phyloP scores from a whole-genome alignment of 2,888 invertebrate genomes.

The Drosophila merina region DNA sequence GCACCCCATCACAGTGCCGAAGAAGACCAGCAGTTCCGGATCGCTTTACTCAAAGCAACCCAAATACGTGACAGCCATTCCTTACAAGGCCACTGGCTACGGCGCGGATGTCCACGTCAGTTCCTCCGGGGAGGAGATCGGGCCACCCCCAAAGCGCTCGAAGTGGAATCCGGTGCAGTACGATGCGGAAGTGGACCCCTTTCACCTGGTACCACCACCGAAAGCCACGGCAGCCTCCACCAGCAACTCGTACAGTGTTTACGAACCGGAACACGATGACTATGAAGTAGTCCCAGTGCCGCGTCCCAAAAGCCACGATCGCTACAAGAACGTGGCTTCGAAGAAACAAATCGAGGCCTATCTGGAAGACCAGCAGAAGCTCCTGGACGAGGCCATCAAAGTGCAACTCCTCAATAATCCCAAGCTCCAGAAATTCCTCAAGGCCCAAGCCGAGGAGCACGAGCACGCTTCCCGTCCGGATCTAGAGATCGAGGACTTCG shows the following conservation, averaged over 20 bases:
- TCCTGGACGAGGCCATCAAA: constrained; percentile 80
- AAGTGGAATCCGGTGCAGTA: constrained; percentile 71
- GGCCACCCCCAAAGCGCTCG: constrained; percentile 57
- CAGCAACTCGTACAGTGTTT: constrained; percentile 72
- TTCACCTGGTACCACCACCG: constrained; percentile 78
- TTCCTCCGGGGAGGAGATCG: constrained; percentile 39
- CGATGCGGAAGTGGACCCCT: constrained; percentile 76
- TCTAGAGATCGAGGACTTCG: constrained; percentile 74
- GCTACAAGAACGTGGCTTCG: constrained; percentile 77
- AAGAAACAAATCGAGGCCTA: constrained; percentile 81
- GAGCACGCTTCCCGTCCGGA: constrained; percentile 68
- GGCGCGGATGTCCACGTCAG: constrained; percentile 45
- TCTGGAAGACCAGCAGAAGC: constrained; percentile 78
- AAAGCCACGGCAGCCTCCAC: constrained; percentile 58
- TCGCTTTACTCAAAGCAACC: constrained; percentile 61
- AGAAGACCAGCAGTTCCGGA: constrained; percentile 57
- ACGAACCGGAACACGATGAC: constrained; percentile 76
- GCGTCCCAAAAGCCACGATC: constrained; percentile 66
- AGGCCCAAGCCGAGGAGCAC: constrained; percentile 57
- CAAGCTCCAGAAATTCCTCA: constrained; percentile 76
- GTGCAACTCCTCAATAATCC: constrained; percentile 77
- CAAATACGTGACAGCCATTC: constrained; percentile 62
- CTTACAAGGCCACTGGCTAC: constrained; percentile 58
- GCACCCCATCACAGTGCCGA: constrained; percentile 78
- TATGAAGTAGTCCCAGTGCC: constrained; percentile 57